Evolutionary conservation across 2,113 vertebrate species (phyloP).

Genomic region (Colistium nudipinnis): DNA sequence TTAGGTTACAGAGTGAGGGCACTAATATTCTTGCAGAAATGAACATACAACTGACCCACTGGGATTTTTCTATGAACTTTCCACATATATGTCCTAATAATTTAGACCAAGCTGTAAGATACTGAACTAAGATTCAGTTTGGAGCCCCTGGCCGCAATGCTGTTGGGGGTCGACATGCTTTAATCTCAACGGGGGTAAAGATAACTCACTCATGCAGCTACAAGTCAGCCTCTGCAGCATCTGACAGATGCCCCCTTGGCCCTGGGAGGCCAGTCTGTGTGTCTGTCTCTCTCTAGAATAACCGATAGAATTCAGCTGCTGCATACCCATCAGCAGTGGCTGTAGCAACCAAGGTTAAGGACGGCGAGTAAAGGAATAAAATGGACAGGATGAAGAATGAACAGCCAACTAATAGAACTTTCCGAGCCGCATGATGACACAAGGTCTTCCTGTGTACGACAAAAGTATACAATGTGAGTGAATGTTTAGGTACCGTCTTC

Average conservation of each 20-base stretch:
- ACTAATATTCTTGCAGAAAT: neutral
- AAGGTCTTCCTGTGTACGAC: neutral
- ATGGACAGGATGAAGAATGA: neutral
- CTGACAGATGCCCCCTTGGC: neutral
- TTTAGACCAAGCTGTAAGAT: neutral
- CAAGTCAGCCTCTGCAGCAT: neutral
- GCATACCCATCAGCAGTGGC: neutral
- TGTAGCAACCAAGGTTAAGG: neutral
- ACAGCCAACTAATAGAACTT: neutral
- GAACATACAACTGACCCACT: neutral
- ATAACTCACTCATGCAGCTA: neutral
- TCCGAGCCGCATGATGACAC: neutral
- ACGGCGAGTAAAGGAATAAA: neutral
- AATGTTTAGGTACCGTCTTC: too few species aligned
- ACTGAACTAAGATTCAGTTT: constrained; percentile 1
- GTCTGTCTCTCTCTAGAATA: neutral
- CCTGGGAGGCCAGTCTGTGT: neutral
- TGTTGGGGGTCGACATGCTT: neutral
- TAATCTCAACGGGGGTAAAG: neutral
- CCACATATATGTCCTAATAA: neutral
- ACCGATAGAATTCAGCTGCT: neutral
- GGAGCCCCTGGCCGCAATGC: neutral
- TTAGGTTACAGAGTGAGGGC: neutral
- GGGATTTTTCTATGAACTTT: neutral
- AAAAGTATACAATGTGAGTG: neutral